A percentile compares a stretch with the other conserved stretches of the same genome.
These are phyloP conservation scores for Hermaeophaga mercurialis DNA, from an alignment of 2,888 invertebrate genomes.

Conservation along the genomic window DNA sequence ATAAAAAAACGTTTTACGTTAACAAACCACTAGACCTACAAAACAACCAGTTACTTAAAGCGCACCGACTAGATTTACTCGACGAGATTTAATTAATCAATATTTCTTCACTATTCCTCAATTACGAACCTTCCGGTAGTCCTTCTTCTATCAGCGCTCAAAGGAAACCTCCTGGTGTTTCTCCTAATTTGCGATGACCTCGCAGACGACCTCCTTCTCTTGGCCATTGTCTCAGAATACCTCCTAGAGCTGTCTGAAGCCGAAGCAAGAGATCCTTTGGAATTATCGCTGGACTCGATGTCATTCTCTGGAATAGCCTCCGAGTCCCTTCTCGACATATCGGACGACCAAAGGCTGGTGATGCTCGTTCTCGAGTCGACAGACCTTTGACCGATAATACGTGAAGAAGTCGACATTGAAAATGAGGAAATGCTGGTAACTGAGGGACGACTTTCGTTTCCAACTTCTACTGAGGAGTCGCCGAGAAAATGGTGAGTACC, in stretches of 20 bases:
- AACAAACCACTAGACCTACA: no score
- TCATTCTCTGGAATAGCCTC: constrained; percentile 57
- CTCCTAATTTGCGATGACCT: constrained; percentile 54
- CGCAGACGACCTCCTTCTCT: constrained; percentile 52
- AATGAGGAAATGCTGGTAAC: constrained; percentile 57
- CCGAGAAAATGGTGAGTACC: constrained; percentile 55
- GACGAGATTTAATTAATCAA: no score
- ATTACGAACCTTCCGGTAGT: constrained; percentile 70
- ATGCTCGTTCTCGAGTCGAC: constrained; percentile 57
- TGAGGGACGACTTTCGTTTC: constrained; percentile 55
- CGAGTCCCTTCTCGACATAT: constrained; percentile 49
- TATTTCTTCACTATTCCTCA: no score
- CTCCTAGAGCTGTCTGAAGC: constrained; percentile 51
- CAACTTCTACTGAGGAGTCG: constrained; percentile 56
- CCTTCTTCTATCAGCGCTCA: constrained; percentile 62
- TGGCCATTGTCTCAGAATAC: constrained; percentile 50
- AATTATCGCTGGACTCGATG: constrained; percentile 46
- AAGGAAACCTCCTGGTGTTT: constrained; percentile 62
- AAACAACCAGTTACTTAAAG: no score
- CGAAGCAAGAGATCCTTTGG: constrained; percentile 53
- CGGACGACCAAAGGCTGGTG: constrained; percentile 54
- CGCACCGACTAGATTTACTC: no score
- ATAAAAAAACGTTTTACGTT: no score
- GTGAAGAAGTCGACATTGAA: constrained; percentile 57
- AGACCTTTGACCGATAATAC: constrained; percentile 57